phyloP scores from a whole-genome alignment of 2,888 invertebrate genomes.

The Amblyjoppa fuscipennis region DNA sequence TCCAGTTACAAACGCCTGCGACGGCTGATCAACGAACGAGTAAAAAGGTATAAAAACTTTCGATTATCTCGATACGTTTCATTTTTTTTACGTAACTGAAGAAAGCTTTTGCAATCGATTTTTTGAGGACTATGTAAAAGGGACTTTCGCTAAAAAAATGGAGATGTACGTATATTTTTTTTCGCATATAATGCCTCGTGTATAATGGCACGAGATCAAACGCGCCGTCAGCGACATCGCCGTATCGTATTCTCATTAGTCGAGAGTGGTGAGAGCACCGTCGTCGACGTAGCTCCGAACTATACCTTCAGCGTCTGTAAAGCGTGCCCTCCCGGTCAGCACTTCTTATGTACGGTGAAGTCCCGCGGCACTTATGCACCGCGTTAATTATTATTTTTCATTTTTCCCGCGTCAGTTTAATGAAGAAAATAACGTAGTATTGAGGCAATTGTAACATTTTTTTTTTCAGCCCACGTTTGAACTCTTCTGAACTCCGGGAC shows the following conservation, averaged over 20 bases:
- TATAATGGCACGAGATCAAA: slow-evolving; percentile 28
- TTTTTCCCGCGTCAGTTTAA: background rate
- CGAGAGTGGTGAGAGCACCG: slow-evolving; percentile 20
- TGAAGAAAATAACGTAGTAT: background rate
- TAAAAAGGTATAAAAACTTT: no score
- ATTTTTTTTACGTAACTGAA: no score
- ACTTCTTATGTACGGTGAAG: background rate
- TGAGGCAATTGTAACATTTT: background rate
- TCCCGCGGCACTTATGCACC: background rate
- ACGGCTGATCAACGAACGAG: no score
- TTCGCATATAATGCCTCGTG: background rate
- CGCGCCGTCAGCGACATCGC: slow-evolving; percentile 11
- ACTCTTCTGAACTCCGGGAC: background rate
- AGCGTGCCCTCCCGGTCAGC: background rate
- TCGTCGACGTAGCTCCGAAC: background rate
- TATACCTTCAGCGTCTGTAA: slow-evolving; percentile 4
- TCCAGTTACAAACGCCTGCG: no score
- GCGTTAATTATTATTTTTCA: slow-evolving; percentile 11
- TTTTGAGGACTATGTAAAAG: no score
- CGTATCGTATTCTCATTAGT: slow-evolving; percentile 47
- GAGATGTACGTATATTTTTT: background rate
- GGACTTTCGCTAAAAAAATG: no score
- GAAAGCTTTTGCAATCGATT: no score
- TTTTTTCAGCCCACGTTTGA: background rate
- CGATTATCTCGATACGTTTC: no score